These are phyloP conservation scores for Enteromius mattozi DNA, from an alignment of 2,797 vertebrate species.

Conservation along the genomic window DNA sequence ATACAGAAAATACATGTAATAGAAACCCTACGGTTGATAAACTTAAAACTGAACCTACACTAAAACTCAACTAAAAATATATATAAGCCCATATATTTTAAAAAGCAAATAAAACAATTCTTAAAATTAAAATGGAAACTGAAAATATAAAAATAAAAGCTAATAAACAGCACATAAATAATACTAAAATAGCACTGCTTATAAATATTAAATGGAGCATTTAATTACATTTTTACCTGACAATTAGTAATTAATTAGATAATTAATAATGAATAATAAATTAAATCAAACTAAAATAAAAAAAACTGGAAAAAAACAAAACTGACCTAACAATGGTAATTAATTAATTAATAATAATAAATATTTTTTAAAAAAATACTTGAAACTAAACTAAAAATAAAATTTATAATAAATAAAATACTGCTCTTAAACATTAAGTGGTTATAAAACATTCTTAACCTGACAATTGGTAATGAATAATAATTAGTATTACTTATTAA, in stretches of 20 bases:
- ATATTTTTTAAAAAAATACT: neutral
- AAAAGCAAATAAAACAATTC: neutral
- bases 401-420: neutral
- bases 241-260: neutral
- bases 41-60: neutral
- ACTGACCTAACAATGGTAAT: too few species aligned
- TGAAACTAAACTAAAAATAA: neutral
- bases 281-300: neutral
- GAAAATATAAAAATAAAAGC: neutral
- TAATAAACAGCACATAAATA: neutral
- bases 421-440: neutral
- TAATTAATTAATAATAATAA: neutral
- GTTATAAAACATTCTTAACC: too few species aligned
- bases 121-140: neutral
- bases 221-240: neutral
- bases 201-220: neutral
- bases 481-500: neutral
- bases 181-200: neutral
- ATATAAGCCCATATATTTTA: neutral
- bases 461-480: neutral
- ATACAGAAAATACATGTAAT: neutral
- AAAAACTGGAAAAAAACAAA: too few species aligned
- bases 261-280: neutral
- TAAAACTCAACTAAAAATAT: neutral
- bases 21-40: neutral